Percentiles rank a stretch among this genome's conserved stretches.
These are phyloP conservation scores for Axea sp. DNA, from an alignment of 2,888 invertebrate genomes.

Conservation along the genomic window DNA sequence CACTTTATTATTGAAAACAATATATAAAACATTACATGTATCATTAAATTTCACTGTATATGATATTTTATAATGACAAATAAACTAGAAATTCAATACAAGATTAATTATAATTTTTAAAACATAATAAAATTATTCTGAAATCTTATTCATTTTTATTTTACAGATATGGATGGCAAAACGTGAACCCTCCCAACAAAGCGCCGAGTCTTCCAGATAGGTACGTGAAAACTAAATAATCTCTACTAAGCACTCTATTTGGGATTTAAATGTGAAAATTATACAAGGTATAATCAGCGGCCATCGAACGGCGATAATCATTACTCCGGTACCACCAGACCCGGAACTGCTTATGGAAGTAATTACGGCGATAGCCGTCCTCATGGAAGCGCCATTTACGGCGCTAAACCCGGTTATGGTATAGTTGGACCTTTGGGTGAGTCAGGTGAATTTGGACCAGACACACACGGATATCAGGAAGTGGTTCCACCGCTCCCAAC, in stretches of 20 bases:
- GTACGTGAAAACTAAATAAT: constrained; percentile 21
- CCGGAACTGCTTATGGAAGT: constrained; percentile 55
- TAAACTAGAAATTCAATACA: too few relatives aligned
- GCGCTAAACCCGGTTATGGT: constrained; percentile 39
- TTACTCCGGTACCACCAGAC: constrained; percentile 52
- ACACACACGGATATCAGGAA: constrained; percentile 56
- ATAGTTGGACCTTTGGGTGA: constrained; percentile 30
- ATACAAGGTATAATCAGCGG: constrained; percentile 53
- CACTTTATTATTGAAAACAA: too few relatives aligned
- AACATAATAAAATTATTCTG: too few relatives aligned
- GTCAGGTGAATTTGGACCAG: constrained; percentile 45
- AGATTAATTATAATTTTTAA: too few relatives aligned
- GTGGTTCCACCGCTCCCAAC: constrained; percentile 25
- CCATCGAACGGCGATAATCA: constrained; percentile 46
- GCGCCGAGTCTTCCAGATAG: constrained; percentile 49
- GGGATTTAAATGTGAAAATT: constrained; percentile 21
- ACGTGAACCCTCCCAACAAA: constrained; percentile 41
- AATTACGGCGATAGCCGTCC: constrained; percentile 54
- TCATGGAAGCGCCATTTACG: constrained; percentile 49
- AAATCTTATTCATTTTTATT: too few relatives aligned
- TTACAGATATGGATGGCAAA: constrained; percentile 59
- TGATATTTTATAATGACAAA: too few relatives aligned
- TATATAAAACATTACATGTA: too few relatives aligned
- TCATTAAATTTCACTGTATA: too few relatives aligned
- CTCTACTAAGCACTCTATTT: background rate